Base-by-base conservation (phyloP, 2,888 invertebrate species). In the Chrysopilus asiliformis region DNA sequence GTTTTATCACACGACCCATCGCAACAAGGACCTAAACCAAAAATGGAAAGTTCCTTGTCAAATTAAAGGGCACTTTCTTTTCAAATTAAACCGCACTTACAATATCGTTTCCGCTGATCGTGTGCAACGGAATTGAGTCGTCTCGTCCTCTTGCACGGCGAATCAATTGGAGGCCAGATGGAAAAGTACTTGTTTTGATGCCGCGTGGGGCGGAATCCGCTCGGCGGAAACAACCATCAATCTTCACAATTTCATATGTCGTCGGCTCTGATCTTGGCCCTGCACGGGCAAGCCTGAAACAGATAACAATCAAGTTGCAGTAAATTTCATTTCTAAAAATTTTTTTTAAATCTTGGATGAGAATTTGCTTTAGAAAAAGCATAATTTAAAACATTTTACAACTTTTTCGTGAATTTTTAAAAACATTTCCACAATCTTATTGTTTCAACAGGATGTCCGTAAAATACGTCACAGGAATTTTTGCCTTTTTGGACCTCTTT, bases 191-290 rank as follows among this genome's bases (percentile, higher is more conserved):
- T 45, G 66, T 64, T 41, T 54, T 57, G 4, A 68, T 55, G 19
- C 72, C 72, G n/a, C 63, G 53, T 1, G 60, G 58, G 8, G 74
- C 73, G 47, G 65, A 63, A 51, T 74, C 74, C 32, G 74, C 66
- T 19, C 70, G 65, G 26, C 72, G 60, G 43, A 76, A 63, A 43
- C 68, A 67, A 4, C 82, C 81, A 64, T 77, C 75, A 45, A 83
- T 66, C 46, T 73, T 70, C 33, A 81, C 77, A 32, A 70, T 64
- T 53, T 81, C 81, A 65, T 77, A 83, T 38, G 76, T 67, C 2
- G 76, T 71, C 20, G 77, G 72, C 47, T 83, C 82, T 15, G 78
- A 74, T 28, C 80, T 70, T 2, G 80, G 75, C 27, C 79, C 77
- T 5, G 79, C 75, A 49, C 79, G 68, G 52, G 74, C 70, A 42